phyloP scores from a whole-genome alignment of 1,140 invertebrate species.

The Pomacea maculata region DNA sequence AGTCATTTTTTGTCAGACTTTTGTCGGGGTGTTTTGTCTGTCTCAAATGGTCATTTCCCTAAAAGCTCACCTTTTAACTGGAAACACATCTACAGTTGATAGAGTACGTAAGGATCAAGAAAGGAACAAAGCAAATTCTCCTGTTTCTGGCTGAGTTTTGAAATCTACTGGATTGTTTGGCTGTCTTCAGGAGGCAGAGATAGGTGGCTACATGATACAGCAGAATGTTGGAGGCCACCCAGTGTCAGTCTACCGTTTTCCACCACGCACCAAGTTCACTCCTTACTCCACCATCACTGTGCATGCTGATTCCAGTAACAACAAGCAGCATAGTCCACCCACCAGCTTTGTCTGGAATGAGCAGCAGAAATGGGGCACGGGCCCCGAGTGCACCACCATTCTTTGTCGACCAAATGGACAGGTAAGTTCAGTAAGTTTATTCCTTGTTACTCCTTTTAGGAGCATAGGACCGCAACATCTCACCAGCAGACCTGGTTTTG shows the following conservation, averaged over 20 bases:
- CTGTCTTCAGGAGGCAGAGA: constrained; percentile 54
- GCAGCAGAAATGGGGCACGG: constrained; percentile 63
- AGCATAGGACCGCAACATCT: too few species aligned
- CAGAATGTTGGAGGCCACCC: constrained; percentile 64
- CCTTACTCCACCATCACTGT: constrained; percentile 59
- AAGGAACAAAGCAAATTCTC: too few species aligned
- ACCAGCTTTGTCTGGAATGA: constrained; percentile 64
- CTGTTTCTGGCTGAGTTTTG: too few species aligned
- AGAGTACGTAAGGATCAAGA: too few species aligned
- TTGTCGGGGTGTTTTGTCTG: too few species aligned
- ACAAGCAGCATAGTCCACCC: constrained; percentile 59
- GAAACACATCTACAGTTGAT: too few species aligned
- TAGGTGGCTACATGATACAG: constrained; percentile 62
- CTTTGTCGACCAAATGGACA: constrained; percentile 64
- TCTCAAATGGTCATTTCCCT: too few species aligned
- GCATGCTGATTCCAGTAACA: constrained; percentile 58
- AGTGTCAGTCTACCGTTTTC: constrained; percentile 63
- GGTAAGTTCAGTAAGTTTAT: constrained; percentile 34
- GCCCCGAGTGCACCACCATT: constrained; percentile 64
- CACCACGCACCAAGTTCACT: constrained; percentile 54
- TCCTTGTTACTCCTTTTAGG: too few species aligned
- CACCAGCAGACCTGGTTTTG: too few species aligned
- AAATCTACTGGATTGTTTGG: too few species aligned
- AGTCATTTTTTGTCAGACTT: too few species aligned
- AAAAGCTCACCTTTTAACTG: too few species aligned